Base-by-base conservation (phyloP, 2,797 vertebrate genomes). In the Erpetoichthys calabaricus region DNA sequence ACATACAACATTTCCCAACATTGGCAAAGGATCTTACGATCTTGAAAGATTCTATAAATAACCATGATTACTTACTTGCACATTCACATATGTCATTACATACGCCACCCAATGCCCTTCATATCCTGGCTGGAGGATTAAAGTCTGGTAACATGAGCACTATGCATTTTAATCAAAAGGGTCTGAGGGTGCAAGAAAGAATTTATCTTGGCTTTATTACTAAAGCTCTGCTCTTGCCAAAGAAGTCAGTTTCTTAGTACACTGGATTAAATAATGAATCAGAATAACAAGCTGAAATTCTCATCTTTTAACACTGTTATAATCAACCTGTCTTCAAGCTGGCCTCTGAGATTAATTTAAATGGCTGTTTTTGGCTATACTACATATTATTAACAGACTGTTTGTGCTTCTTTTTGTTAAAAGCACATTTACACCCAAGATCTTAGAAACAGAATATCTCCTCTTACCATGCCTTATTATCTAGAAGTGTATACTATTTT, bases 51-150 rank as follows among this genome's bases (percentile, higher is more conserved):
- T 25, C 25, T 25, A 25, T 25, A 25, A 25, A 25, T 25, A 25
- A 25, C 25, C 25, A 25, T 25, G 25, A 25, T 63, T 57, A 62
- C 44, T 57, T 61, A 58, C 69, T 66, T 70, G 67, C 42, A 52
- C 57, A n/a, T 9, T 58, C 58, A 44, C 55, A 45, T 43, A 57
- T 67, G 66, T 70, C 63, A 68, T 55, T 62, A 65, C 56, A 6
- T 54, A 46, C 45, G 42, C 50, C 44, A 3, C 45, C 47, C 45
- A 44, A 42, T 47, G 47, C 10, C 57, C 42, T 4, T 44, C 49
- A 51, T 44, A 47, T 25, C 9, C 44, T 6, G 45, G 4, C 50
- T 4, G 56, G 10, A 42, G 55, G 59, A 9, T 44, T 51, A 49
- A 49, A 49, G 47, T 4, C n/a, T 49, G 47, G 49, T 5, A 25